Evolutionary conservation across 2,797 vertebrate species (phyloP).

Genomic region (Alcedo quadribrachys): DNA sequence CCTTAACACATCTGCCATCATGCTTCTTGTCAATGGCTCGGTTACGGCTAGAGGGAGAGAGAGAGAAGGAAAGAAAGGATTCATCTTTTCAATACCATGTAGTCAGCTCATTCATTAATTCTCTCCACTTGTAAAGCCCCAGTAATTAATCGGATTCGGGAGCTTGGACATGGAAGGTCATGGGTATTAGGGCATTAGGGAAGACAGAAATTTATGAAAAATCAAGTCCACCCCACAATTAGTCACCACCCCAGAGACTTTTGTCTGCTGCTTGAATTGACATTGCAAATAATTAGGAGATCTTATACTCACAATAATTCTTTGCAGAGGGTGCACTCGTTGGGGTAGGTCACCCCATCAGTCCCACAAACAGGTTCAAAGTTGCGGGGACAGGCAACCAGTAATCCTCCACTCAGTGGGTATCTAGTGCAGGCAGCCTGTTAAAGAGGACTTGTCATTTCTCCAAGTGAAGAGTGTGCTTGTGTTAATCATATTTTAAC

Average conservation of each 20-base stretch:
- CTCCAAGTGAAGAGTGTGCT: not conserved
- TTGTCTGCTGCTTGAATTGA: not conserved
- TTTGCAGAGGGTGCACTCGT: slow-evolving; percentile 41
- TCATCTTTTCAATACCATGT: not conserved
- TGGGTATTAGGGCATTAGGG: not conserved
- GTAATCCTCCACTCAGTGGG: not conserved
- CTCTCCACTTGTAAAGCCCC: not conserved
- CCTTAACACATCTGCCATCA: slow-evolving; percentile 40
- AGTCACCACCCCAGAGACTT: slow-evolving; percentile 3
- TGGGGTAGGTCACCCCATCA: slow-evolving; percentile 28
- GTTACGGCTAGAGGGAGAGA: slow-evolving; percentile 5
- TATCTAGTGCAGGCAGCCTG: not conserved
- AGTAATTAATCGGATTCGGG: slow-evolving; percentile 34
- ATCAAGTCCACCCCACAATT: not conserved
- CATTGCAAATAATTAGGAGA: not conserved
- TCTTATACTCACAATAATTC: slow-evolving; percentile 1
- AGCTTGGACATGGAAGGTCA: not conserved
- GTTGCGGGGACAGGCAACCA: not conserved
- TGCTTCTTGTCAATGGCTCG: slow-evolving; percentile 30
- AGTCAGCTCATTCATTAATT: slow-evolving; percentile 19
- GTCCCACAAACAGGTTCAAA: slow-evolving; percentile 25
- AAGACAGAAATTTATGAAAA: slow-evolving; percentile 31
- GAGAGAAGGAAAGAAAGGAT: not conserved
- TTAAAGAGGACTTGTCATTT: not conserved
- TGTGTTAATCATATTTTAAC: not conserved